Conservation (phyloP, 2,888 invertebrate genomes). For the Scrobipalpa costella region DNA sequence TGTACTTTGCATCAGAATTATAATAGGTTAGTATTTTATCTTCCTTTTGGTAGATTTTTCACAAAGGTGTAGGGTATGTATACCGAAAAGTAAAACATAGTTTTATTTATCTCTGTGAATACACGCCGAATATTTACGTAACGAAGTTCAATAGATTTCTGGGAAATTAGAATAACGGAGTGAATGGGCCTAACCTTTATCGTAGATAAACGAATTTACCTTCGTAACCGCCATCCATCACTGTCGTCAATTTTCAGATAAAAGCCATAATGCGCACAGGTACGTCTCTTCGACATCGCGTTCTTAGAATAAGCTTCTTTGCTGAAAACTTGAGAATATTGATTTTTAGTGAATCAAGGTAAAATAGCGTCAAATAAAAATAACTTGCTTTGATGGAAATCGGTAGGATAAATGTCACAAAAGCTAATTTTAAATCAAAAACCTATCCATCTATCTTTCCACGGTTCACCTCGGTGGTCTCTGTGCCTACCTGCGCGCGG, state of each 20-base stretch:
- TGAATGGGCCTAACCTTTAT: slow-evolving; percentile 49
- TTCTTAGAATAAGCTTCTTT: background rate
- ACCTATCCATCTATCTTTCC: background rate
- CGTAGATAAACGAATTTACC: slow-evolving; percentile 71
- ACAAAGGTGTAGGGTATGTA: too few relatives aligned
- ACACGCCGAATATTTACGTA: background rate
- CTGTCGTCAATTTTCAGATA: slow-evolving; percentile 71
- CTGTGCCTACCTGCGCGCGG: too few relatives aligned
- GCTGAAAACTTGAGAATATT: background rate
- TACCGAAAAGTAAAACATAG: too few relatives aligned
- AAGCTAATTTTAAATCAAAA: too few relatives aligned
- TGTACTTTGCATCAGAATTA: too few relatives aligned
- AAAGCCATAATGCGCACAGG: slow-evolving; percentile 56
- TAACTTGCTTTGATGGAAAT: too few relatives aligned
- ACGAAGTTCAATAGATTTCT: background rate
- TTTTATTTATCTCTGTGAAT: too few relatives aligned
- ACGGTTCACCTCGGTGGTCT: background rate
- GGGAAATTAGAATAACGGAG: background rate
- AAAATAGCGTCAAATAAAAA: too few relatives aligned
- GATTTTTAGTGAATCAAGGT: background rate
- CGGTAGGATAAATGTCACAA: too few relatives aligned
- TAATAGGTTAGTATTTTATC: too few relatives aligned
- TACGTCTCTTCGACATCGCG: slow-evolving; percentile 42
- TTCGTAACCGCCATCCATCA: slow-evolving; percentile 63
- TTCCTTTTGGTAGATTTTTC: too few relatives aligned